A percentile compares a stretch with the other conserved stretches of the same genome.
phyloP scores from a whole-genome alignment of 2,113 vertebrate species.

The Poecile atricapillus region DNA sequence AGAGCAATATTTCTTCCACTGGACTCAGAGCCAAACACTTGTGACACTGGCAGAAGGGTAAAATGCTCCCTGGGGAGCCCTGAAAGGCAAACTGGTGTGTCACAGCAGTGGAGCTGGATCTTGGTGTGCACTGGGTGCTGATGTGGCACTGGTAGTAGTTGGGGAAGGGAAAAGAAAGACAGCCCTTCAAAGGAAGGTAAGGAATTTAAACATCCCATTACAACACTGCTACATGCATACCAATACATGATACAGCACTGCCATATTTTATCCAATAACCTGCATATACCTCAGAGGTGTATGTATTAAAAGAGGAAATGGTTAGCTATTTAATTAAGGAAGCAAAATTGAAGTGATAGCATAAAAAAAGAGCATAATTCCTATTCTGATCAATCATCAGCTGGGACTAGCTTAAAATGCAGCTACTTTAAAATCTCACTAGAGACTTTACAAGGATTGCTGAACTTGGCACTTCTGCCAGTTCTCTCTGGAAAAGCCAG shows the following conservation, averaged over 20 bases:
- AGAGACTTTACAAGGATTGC: background rate
- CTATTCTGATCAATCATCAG: background rate
- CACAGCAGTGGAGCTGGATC: background rate
- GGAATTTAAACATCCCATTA: background rate
- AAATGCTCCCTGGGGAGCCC: background rate
- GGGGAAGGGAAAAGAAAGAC: background rate
- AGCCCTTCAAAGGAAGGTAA: background rate
- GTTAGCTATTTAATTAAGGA: slow-evolving; percentile 23
- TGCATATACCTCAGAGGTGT: background rate
- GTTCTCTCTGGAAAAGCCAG: background rate
- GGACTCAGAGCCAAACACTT: background rate
- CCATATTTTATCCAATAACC: background rate
- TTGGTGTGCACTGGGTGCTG: background rate
- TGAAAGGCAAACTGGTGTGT: background rate
- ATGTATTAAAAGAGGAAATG: background rate
- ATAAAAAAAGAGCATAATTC: background rate
- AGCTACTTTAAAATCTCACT: background rate
- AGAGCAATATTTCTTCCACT: background rate
- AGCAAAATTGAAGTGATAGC: background rate
- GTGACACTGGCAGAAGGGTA: background rate
- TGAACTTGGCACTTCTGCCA: background rate
- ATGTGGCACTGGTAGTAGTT: accelerated
- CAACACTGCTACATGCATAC: background rate
- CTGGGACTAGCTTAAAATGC: background rate
- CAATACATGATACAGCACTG: background rate